These are phyloP conservation scores for Rhinatrema bivittatum DNA, from an alignment of 2,797 vertebrate genomes.

Conservation along the genomic window DNA sequence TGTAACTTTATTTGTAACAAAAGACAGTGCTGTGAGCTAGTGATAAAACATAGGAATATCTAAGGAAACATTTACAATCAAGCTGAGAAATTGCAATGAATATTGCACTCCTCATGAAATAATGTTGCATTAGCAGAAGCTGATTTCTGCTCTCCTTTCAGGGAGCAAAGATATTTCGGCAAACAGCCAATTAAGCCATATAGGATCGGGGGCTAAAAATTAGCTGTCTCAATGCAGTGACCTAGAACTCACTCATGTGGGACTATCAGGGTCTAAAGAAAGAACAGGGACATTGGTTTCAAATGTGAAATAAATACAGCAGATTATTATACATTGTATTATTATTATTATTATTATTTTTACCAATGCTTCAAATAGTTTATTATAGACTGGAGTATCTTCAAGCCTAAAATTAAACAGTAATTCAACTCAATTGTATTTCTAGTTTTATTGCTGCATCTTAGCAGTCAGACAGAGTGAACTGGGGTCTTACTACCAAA, in stretches of 20 bases:
- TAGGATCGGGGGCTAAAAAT: constrained; percentile 15
- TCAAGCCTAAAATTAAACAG: constrained; percentile 16
- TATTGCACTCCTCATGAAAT: background rate
- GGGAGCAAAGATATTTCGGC: constrained; percentile 3
- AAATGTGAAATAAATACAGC: constrained; percentile 27
- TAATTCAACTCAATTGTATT: constrained; percentile 22
- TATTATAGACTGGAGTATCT: constrained; percentile 30
- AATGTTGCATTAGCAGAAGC: rapidly evolving
- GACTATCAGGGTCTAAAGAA: constrained; percentile 19
- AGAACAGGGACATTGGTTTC: constrained; percentile 11
- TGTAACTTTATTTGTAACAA: no score
- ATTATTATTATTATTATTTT: no score
- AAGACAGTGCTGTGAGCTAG: no score
- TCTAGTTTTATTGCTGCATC: constrained; percentile 6
- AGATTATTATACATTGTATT: no score
- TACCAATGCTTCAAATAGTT: constrained; percentile 19
- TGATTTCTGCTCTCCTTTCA: constrained; percentile 10
- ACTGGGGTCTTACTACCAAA: constrained; percentile 11
- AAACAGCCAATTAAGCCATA: constrained; percentile 17
- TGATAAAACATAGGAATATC: no score
- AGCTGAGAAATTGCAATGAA: background rate
- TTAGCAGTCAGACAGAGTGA: constrained; percentile 16
- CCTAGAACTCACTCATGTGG: constrained; percentile 16
- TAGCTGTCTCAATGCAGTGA: constrained; percentile 10
- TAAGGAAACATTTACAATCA: background rate